These are phyloP conservation scores for Chloroclystis v-ata DNA, from an alignment of 2,888 invertebrate species.

Conservation along the genomic window DNA sequence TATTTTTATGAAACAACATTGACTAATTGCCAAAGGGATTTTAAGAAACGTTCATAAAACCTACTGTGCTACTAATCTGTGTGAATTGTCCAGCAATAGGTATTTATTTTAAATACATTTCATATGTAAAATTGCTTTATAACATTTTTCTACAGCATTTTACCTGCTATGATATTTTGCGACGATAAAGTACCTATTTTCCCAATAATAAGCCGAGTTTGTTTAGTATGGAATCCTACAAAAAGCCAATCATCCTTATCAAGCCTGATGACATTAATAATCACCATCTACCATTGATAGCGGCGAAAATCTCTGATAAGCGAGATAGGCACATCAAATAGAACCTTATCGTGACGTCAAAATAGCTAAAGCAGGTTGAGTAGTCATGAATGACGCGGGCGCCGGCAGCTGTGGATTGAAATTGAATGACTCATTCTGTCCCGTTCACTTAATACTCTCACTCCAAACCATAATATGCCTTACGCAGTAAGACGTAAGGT, in stretches of 20 bases:
- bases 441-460: conserved; percentile 37
- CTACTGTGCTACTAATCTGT: too few species aligned
- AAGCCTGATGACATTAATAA: conserved; percentile 5
- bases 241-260: not conserved
- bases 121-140: too few species aligned
- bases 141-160: too few species aligned
- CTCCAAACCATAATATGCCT: not conserved
- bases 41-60: too few species aligned
- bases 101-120: too few species aligned
- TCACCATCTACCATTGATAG: conserved; percentile 16
- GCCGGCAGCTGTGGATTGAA: conserved; percentile 49
- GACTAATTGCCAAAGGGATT: not conserved
- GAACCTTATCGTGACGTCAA: conserved; percentile 37
- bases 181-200: too few species aligned
- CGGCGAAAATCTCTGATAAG: conserved; percentile 7
- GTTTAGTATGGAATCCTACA: too few species aligned
- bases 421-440: conserved; percentile 59
- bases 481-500: conserved; percentile 8
- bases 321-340: conserved; percentile 22
- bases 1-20: not conserved
- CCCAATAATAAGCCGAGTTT: too few species aligned
- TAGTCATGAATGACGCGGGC: conserved; percentile 63
- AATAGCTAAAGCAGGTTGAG: conserved; percentile 38
- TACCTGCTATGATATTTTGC: too few species aligned
- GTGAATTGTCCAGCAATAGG: too few species aligned